Evolutionary conservation across 2,797 vertebrate genomes (phyloP).

Genomic region (Poeciliopsis gracilis): DNA sequence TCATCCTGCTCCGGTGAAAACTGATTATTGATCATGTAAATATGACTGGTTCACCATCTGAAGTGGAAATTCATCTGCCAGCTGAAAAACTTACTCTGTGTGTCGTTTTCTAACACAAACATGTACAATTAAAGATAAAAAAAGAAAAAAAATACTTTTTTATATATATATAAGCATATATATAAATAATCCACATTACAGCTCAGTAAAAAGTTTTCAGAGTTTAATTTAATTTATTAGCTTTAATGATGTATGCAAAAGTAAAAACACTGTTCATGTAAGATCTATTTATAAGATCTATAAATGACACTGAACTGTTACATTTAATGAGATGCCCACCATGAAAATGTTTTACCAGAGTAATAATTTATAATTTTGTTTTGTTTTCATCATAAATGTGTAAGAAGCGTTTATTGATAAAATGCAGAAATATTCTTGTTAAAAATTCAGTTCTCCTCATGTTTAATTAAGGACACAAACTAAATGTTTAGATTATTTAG

Average conservation of each 20-base stretch:
- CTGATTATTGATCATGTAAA: not conserved
- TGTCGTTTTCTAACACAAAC: constrained; percentile 1
- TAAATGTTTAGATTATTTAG: not conserved
- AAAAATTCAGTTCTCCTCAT: not conserved
- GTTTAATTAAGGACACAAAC: not conserved
- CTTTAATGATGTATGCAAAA: not conserved
- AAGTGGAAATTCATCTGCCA: not conserved
- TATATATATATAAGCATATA: no score
- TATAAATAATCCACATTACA: not conserved
- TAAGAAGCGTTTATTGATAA: not conserved
- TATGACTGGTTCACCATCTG: not conserved
- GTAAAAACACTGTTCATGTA: not conserved
- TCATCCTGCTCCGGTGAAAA: not conserved
- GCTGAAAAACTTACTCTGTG: not conserved
- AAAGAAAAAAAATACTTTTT: not conserved
- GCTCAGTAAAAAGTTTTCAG: not conserved
- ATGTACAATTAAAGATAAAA: not conserved
- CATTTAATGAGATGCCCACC: no score
- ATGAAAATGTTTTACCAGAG: no score
- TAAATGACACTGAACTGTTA: no score
- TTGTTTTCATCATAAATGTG: not conserved
- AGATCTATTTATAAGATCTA: no score
- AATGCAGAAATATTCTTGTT: not conserved
- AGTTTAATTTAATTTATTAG: not conserved
- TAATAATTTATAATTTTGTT: not conserved